Percentiles rank a stretch among this genome's conserved stretches.
phyloP scores from a whole-genome alignment of 1,140 invertebrate species.

The Vanessa atalanta region DNA sequence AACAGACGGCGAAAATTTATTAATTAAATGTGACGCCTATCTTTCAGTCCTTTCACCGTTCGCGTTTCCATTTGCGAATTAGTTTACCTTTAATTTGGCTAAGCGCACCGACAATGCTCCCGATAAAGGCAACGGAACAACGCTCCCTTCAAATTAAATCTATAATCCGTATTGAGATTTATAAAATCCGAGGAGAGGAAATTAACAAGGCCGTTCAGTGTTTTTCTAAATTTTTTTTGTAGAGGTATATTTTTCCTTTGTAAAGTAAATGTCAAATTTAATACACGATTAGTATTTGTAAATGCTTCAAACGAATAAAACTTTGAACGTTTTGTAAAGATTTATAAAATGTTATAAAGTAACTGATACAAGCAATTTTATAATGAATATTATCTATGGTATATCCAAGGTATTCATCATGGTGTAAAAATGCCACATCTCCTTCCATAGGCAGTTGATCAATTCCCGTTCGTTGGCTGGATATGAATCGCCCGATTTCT shows the following conservation, averaged over 20 bases:
- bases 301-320: no score
- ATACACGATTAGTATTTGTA: not conserved
- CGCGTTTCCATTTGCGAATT: constrained; percentile 58
- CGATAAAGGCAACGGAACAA: constrained; percentile 44
- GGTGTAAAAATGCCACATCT: no score
- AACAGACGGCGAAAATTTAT: constrained; percentile 42
- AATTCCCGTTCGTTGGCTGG: no score
- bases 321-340: no score
- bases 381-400: no score
- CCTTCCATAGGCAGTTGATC: no score
- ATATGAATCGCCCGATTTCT: no score
- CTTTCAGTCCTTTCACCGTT: constrained; percentile 35
- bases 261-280: not conserved
- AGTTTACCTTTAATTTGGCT: constrained; percentile 72
- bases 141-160: constrained; percentile 49
- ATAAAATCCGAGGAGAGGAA: constrained; percentile 21
- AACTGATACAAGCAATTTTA: no score
- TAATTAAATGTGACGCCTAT: constrained; percentile 42
- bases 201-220: not conserved
- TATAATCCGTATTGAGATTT: constrained; percentile 55
- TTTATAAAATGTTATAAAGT: no score
- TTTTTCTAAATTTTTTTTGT: not conserved
- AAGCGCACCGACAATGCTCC: constrained; percentile 56
- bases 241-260: not conserved
- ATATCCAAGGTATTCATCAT: no score